Percentiles rank a stretch among this genome's conserved stretches.
Conservation (phyloP, 2,888 invertebrate genomes). For the Ganaspis brasiliensis region DNA sequence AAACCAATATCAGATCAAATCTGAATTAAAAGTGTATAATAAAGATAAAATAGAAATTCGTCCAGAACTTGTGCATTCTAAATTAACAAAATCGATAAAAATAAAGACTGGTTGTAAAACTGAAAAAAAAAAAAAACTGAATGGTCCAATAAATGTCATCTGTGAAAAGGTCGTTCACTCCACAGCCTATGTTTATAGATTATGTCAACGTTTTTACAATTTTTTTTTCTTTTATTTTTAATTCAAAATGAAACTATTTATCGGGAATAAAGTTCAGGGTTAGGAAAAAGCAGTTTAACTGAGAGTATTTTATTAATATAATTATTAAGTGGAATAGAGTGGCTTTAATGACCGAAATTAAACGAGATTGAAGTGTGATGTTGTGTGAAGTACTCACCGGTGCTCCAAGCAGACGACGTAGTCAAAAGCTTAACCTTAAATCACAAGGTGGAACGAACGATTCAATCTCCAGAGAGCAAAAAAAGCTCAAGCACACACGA, state of each 20-base stretch:
- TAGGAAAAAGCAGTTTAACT: not conserved
- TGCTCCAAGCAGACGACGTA: not conserved
- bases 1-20: too few species aligned
- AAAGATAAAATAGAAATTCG: not conserved
- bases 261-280: not conserved
- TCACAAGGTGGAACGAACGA: not conserved
- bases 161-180: conserved; percentile 17
- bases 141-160: not conserved
- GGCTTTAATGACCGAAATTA: not conserved
- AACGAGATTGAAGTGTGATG: not conserved
- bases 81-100: not conserved
- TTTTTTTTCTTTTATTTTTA: not conserved
- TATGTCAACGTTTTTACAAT: conserved; percentile 27
- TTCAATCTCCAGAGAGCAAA: not conserved
- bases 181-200: conserved; percentile 22
- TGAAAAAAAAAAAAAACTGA: not conserved
- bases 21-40: not conserved
- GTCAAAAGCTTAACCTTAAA: conserved; percentile 26
- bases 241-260: not conserved
- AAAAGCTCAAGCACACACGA: not conserved
- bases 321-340: too few species aligned
- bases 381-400: conserved; percentile 20
- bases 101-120: not conserved
- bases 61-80: not conserved
- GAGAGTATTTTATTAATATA: too few species aligned